Percentiles rank a stretch among this genome's conserved stretches.
Conservation (phyloP, 2,888 invertebrate genomes). For the Hemistola chrysoprasaria region DNA sequence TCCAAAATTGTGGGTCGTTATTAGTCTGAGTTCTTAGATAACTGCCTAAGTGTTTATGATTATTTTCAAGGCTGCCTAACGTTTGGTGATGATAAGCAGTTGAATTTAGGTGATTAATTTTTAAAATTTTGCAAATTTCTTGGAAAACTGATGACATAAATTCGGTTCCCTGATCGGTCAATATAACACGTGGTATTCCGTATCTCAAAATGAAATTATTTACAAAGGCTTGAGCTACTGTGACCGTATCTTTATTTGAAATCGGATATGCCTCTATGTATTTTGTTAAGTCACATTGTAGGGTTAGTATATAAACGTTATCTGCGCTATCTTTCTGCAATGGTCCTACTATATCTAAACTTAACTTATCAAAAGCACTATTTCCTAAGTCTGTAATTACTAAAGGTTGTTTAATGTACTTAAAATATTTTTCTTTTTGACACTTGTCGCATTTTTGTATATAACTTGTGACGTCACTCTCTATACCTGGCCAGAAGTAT, state of each 20-base stretch:
- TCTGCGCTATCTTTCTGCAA: too few species aligned
- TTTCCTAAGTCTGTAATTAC: not conserved
- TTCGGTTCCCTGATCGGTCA: slow-evolving; percentile 6
- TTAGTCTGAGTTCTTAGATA: slow-evolving; percentile 13
- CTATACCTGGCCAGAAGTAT: too few species aligned
- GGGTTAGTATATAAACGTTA: slow-evolving; percentile 5
- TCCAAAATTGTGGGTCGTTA: slow-evolving; percentile 19
- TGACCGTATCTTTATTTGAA: slow-evolving; percentile 1
- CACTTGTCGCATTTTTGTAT: not conserved
- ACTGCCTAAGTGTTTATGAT: slow-evolving; percentile 15
- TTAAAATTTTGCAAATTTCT: slow-evolving; percentile 7
- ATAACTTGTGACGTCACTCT: not conserved
- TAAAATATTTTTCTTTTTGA: slow-evolving; percentile 1
- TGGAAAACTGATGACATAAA: slow-evolving; percentile 7
- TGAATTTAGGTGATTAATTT: slow-evolving; percentile 1
- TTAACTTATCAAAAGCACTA: not conserved
- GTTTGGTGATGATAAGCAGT: slow-evolving; percentile 7
- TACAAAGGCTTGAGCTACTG: slow-evolving; percentile 3
- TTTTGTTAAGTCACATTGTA: slow-evolving; percentile 10
- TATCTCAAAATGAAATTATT: slow-evolving; percentile 3
- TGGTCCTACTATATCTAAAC: too few species aligned
- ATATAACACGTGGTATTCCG: slow-evolving; percentile 1
- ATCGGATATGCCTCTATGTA: slow-evolving; percentile 11
- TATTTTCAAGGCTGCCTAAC: slow-evolving; percentile 21
- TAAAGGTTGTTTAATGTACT: not conserved